A percentile compares a stretch with the other conserved stretches of the same genome.
Conservation (phyloP, 92 coral and sea anemone genomes). For the Scolanthus callimorphus region DNA sequence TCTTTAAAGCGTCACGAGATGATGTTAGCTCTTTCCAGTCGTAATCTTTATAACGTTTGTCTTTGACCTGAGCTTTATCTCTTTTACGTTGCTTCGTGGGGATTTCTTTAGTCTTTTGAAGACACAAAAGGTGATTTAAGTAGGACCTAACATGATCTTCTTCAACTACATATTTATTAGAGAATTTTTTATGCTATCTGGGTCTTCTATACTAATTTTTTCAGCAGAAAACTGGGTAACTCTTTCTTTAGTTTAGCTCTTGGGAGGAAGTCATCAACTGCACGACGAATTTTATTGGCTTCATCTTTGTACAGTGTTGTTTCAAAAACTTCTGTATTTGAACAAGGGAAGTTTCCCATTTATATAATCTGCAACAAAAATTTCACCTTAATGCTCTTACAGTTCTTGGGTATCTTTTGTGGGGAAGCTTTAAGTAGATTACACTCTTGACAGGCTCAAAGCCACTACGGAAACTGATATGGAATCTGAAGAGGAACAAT, state of each 20-base stretch:
- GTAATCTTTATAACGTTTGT: slow-evolving; percentile 37
- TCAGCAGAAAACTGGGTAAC: slow-evolving; percentile 25
- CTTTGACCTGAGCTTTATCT: slow-evolving; percentile 39
- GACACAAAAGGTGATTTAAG: slow-evolving; percentile 46
- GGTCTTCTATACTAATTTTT: slow-evolving; percentile 32
- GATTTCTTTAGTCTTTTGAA: slow-evolving; percentile 48
- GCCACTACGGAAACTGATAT: no score
- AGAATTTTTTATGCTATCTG: slow-evolving; percentile 34
- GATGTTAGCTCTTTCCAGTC: slow-evolving; percentile 51
- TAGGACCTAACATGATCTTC: slow-evolving; percentile 41
- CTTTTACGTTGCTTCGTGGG: slow-evolving; percentile 45
- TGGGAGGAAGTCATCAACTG: slow-evolving; percentile 35
- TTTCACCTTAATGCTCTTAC: no score
- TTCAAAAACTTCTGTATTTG: no score
- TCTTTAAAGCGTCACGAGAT: slow-evolving; percentile 36
- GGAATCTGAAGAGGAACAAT: no score
- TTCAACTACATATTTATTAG: slow-evolving; percentile 39
- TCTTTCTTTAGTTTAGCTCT: slow-evolving; percentile 36
- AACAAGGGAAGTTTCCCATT: no score
- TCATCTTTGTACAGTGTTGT: slow-evolving; percentile 8
- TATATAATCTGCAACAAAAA: no score
- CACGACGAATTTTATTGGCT: slow-evolving; percentile 17
- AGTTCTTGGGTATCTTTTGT: no score
- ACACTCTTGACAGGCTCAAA: no score
- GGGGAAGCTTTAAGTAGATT: no score